Evolutionary conservation across 2,797 vertebrate species (phyloP), one percentile per base, ranked within the genome.

Genomic region (Sebastiscus tertius): DNA sequence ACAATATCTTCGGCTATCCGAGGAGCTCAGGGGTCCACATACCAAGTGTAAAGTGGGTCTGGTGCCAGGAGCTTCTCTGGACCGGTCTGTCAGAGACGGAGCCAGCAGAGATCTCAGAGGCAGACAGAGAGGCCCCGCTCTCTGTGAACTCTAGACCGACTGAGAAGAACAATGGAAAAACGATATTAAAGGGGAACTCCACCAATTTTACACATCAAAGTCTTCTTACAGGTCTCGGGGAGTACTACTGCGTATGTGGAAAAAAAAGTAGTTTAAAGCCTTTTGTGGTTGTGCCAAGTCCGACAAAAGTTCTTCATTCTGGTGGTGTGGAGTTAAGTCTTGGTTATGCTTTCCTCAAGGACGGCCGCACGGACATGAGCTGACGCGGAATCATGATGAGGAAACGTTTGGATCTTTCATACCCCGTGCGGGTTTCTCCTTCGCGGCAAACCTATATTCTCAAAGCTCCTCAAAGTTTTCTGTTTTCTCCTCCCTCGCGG

Each of bases 31-130:
- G 67, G 71, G 54, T 73, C 59, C 67, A 54, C 77, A 79, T 80
- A 70, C 61, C 68, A 55, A 24, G 75, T 68, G 72, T 70, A 83
- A 74, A 80, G 68, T 36, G 79, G 81, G 64, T 82, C 71, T 18
- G 75, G 80, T 60, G 79, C 85, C 91, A 81, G 81, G 54, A 83
- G 82, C 63, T 76, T 90, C 82, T 73, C 77, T 68, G 88, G 77
- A 79, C 82, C 6, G 70, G 54, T 60, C 65, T 64, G 65, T 75
- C 70, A 63, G 42, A 76, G 65, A 72, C 1, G 59, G 75, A 86
- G 82, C 84, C 81, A 80, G 75, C 18, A 56, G 69, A 81, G 68
- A 73, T 84, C 68, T 88, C 68, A 77, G 71, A 79, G 72, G 69
- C 82, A 87, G 81, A 89, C 84, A 52, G 64, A 87, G 72, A 79